Base-by-base conservation (phyloP, 2,797 vertebrate genomes). In the Pantherophis vulpinus region DNA sequence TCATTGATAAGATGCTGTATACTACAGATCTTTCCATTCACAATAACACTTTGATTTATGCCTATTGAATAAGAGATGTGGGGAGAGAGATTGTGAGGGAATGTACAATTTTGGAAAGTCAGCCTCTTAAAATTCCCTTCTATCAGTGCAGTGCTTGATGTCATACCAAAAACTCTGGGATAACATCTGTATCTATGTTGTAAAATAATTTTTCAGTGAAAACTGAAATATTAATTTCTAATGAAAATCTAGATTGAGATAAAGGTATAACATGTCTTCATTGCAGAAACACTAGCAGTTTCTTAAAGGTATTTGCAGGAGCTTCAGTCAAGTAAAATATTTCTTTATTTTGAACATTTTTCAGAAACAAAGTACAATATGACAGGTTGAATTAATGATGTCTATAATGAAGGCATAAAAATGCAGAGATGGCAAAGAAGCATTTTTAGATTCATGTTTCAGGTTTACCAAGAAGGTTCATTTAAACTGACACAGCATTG, bases 331-430 rank as follows among this genome's bases (percentile, higher is more conserved):
- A 91, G 16, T 61, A 95, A 95, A 96, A 93, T 96, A 96, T 96
- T 96, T 96, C 95, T 96, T 97, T 97, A 97, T 97, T 97, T 97
- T 97, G 95, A 97, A 91, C 97, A 96, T 97, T 97, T 98, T 96
- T 96, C 94, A 94, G 95, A 94, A 96, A 96, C 96, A 97, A 96
- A 97, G 94, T 96, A 97, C 93, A 93, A 9, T 97, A 93, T 97
- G 97, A 97, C 97, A 97, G 95, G 91, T 96, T 97, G 96, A 97
- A 97, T 97, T 98, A 96, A 97, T 98, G 97, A 96, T 97, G 97
- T 97, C 98, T 98, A 96, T 97, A 97, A 97, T 97, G 97, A 98
- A 97, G 97, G 97, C 96, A 97, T 98, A 98, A 97, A 98, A 97
- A 97, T 97, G 95, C 97, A 96, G 93, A 96, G 91, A 95, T 95